Percentiles rank a stretch among this genome's conserved stretches.
Conservation (phyloP, 2,888 invertebrate species). For the Catocala nupta region DNA sequence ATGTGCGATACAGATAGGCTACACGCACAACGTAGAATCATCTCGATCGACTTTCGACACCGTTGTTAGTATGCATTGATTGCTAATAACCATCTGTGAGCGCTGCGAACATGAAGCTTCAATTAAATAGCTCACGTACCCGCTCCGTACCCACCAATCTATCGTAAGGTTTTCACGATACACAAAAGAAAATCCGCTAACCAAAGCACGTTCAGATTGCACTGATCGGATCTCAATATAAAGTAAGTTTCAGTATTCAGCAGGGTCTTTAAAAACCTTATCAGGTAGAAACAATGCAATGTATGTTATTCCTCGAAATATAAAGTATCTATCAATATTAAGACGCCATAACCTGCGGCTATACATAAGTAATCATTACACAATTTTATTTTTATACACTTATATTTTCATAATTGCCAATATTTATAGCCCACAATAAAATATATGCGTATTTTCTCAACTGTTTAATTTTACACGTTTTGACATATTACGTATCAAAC, state of each 20-base stretch:
- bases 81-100: constrained; percentile 43
- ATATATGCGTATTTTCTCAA: too few species aligned
- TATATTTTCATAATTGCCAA: too few species aligned
- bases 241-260: constrained; percentile 22
- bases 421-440: too few species aligned
- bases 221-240: constrained; percentile 34
- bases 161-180: constrained; percentile 21
- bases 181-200: constrained; percentile 36
- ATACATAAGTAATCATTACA: too few species aligned
- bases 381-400: too few species aligned
- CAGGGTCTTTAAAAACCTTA: constrained; percentile 25
- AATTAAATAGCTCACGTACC: constrained; percentile 51
- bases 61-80: constrained; percentile 24
- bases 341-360: background rate
- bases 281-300: constrained; percentile 11
- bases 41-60: constrained; percentile 4
- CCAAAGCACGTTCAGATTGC: constrained; percentile 36
- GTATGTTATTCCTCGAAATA: constrained; percentile 4
- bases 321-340: background rate
- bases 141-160: constrained; percentile 30
- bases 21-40: background rate
- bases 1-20: too few species aligned
- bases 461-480: too few species aligned
- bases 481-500: too few species aligned
- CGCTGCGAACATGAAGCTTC: constrained; percentile 36